Base-by-base conservation (phyloP, 2,113 vertebrate genomes). In the Ondatra zibethicus region DNA sequence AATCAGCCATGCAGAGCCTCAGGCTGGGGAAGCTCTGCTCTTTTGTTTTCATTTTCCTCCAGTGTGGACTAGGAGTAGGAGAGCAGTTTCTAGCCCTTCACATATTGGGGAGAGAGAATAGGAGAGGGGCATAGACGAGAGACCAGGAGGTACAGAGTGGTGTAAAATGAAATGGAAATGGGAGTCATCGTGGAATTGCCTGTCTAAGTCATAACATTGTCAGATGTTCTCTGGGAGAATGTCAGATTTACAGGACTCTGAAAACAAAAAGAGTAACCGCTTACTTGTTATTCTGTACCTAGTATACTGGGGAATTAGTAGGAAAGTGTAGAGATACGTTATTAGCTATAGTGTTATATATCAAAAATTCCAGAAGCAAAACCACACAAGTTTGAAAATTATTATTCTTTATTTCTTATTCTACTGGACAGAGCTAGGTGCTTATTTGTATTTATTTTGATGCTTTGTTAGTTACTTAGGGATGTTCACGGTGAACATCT, bases 1-100 rank as follows among this genome's bases (percentile, higher is more conserved):
- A 98, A 98, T 97, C 94, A 97, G 95, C 61, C 86, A 21, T 45
- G 86, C 72, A 87, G 82, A 94, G 91, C 92, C 96, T 77, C 88
- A 25, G 85, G 92, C 58, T 0, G 96, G 94, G 84, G 73, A 89
- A 16, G 36, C 25, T 61, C 63, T 76, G 93, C 92, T 70, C 58
- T 94, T 92, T 95, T 52, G 5, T 95, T 78, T 97, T 97, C 96
- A 93, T 97, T 95, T 95, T 73, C 81, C 91, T 95, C 91, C n/a
- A 72, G 52, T 25, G 55, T 81, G 68, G 93, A 93, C 36, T 16
- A 45, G 47, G 33, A 63, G 23, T 68, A 55, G 55, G 72, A 92
- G 68, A 55, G 81, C 55, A 45, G 58, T 73, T 92, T 61, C 39
- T 78, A 75, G 55, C 31, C 73, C 42, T 88, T 90, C 88, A 70